Evolutionary conservation across 2,113 vertebrate species (phyloP).

Genomic region (Cisticola juncidis): DNA sequence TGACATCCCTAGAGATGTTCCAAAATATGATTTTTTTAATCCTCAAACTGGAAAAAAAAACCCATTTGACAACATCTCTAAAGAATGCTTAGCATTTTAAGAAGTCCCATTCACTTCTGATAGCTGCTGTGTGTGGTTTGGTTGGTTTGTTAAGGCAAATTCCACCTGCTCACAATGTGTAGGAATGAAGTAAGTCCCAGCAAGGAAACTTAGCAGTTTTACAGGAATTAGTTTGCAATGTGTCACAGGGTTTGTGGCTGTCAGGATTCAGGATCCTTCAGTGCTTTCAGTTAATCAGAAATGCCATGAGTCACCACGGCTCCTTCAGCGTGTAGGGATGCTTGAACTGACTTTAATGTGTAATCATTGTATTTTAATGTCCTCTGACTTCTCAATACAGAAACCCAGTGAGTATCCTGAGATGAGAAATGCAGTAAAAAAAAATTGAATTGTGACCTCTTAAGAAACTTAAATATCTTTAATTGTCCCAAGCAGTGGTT

Average conservation of each 20-base stretch:
- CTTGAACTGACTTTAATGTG: background rate
- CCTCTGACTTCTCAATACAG: background rate
- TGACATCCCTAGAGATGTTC: background rate
- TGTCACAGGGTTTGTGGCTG: background rate
- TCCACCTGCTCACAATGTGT: background rate
- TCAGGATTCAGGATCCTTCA: background rate
- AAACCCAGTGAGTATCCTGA: background rate
- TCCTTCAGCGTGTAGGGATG: background rate
- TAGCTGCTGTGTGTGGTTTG: background rate
- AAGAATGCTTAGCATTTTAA: background rate
- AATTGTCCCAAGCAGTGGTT: background rate
- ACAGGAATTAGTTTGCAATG: background rate
- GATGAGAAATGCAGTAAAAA: background rate
- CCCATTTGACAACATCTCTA: background rate
- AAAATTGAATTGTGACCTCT: background rate
- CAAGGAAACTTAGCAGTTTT: background rate
- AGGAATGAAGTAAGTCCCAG: background rate
- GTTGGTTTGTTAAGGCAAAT: background rate
- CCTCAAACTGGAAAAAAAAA: background rate
- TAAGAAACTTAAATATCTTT: background rate
- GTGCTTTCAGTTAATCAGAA: background rate
- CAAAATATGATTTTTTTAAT: background rate
- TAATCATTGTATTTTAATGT: background rate
- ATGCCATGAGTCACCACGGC: rapidly evolving
- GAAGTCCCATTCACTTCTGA: rapidly evolving